A percentile compares a stretch with the other conserved stretches of the same genome.
Conservation (phyloP, 37 sponge, comb jelly and placozoan species). For the Amphimedon queenslandica region DNA sequence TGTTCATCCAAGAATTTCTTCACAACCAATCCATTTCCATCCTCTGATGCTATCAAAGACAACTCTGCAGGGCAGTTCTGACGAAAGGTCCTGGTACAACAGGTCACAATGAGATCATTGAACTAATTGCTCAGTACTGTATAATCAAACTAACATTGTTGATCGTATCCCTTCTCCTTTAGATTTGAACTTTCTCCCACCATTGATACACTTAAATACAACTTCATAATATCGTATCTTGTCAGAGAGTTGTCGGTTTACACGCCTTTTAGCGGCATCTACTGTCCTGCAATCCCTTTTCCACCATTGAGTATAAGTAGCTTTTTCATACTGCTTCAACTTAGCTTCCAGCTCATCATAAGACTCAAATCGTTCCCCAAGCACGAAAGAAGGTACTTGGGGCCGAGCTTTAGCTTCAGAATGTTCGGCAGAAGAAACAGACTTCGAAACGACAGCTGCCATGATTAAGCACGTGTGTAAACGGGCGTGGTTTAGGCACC, state of each 20-base stretch:
- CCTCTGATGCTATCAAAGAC: conserved; percentile 5
- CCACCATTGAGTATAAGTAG: neutral
- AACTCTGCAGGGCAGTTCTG: conserved; percentile 9
- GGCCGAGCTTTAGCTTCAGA: too few relatives aligned
- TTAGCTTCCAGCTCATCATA: too few relatives aligned
- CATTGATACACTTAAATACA: neutral
- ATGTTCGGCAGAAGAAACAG: too few relatives aligned
- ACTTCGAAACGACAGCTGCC: too few relatives aligned
- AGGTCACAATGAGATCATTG: neutral
- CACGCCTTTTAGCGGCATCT: neutral
- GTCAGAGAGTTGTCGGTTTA: neutral
- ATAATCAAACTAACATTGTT: neutral
- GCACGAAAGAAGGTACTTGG: too few relatives aligned
- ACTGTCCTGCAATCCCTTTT: neutral
- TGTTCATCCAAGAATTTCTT: conserved; percentile 5
- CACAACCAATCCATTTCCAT: conserved; percentile 8
- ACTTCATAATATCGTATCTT: neutral
- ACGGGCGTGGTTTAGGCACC: too few relatives aligned
- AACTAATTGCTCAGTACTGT: neutral
- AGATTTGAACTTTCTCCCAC: neutral
- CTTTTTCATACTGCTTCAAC: neutral
- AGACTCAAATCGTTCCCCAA: too few relatives aligned
- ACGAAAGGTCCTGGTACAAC: conserved; percentile 13
- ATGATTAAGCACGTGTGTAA: too few relatives aligned
- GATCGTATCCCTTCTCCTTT: neutral